Evolutionary conservation across 2,888 invertebrate species (phyloP).

Genomic region (Euproctis similis): DNA sequence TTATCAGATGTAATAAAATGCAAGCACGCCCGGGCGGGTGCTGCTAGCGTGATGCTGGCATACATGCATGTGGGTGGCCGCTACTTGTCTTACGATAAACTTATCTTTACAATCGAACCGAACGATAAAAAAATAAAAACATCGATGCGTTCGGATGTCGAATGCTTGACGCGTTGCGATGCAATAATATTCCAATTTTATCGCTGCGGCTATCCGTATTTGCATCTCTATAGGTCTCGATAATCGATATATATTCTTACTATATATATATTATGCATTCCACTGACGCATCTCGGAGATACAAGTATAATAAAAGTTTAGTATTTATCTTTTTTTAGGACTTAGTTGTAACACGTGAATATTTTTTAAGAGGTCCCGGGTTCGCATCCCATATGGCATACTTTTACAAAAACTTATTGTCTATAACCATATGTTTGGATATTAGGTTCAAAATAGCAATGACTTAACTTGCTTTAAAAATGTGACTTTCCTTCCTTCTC

Average conservation of each 20-base stretch:
- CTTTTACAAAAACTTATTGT: too few relatives aligned
- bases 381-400: too few relatives aligned
- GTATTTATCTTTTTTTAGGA: too few relatives aligned
- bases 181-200: slow-evolving; percentile 68
- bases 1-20: slow-evolving; percentile 72
- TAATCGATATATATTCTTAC: slow-evolving; percentile 61
- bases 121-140: slow-evolving; percentile 69
- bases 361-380: too few relatives aligned
- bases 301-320: too few relatives aligned
- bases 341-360: too few relatives aligned
- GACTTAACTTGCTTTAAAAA: too few relatives aligned
- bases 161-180: slow-evolving; percentile 61
- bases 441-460: too few relatives aligned
- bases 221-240: slow-evolving; percentile 64
- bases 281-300: slow-evolving; percentile 39
- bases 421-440: too few relatives aligned
- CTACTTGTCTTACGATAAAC: slow-evolving; percentile 74
- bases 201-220: slow-evolving; percentile 58
- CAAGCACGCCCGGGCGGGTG: slow-evolving; percentile 43
- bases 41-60: slow-evolving; percentile 32
- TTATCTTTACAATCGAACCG: slow-evolving; percentile 74
- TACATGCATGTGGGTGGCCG: slow-evolving; percentile 60
- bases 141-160: slow-evolving; percentile 51
- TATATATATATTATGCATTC: slow-evolving; percentile 64
- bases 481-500: too few relatives aligned